phyloP scores from a whole-genome alignment of 2,797 vertebrate species.

The Megalops cyprinoides region DNA sequence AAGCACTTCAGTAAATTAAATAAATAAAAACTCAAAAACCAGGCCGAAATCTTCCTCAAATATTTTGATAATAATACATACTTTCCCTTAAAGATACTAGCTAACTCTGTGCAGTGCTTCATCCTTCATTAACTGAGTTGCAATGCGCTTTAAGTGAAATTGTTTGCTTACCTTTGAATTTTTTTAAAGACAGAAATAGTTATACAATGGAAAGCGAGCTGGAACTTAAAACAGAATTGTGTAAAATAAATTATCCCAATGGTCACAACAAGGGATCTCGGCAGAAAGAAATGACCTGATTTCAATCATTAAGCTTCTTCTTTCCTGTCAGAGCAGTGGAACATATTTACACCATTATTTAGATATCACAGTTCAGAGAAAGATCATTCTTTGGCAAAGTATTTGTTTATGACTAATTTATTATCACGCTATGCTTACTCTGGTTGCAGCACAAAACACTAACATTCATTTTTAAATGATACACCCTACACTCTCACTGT shows the following conservation, averaged over 20 bases:
- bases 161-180: slow-evolving; percentile 13
- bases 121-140: not conserved
- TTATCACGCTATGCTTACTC: not conserved
- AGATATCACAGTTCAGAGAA: slow-evolving; percentile 13
- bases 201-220: not conserved
- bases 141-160: not conserved
- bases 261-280: not conserved
- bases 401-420: not conserved
- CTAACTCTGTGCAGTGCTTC: not conserved
- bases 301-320: not conserved
- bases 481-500: not conserved
- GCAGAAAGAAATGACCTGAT: slow-evolving; percentile 3
- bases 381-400: not conserved
- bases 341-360: slow-evolving; percentile 10
- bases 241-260: not conserved
- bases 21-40: not conserved
- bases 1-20: not conserved
- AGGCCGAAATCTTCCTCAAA: slow-evolving; percentile 4
- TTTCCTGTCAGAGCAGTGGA: slow-evolving; percentile 1
- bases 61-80: not conserved
- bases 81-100: not conserved
- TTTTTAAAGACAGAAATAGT: not conserved
- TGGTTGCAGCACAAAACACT: not conserved
- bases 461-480: not conserved
- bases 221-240: not conserved